Base-by-base conservation (phyloP, 2,113 vertebrate genomes). In the Phrynosoma platyrhinos region DNA sequence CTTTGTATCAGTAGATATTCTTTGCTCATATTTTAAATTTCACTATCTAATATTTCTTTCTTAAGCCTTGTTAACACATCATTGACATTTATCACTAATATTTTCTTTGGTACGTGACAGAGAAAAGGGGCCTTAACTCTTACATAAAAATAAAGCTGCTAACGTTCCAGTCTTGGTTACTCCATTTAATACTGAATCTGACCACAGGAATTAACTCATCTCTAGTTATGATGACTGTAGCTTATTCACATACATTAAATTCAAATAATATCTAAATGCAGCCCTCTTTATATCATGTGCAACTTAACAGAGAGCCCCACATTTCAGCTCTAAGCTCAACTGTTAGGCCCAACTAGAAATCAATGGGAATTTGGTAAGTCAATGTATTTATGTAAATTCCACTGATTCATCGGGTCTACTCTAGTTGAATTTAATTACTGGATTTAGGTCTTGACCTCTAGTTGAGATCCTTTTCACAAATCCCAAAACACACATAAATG, bases 51-150 rank as follows among this genome's bases (percentile, higher is more conserved):
- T 78, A 91, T 82, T 27, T 89, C 88, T 76, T 89, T 66, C 30
- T 66, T 10, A 27, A 62, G 69, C 16, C 42, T 32, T 66, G 2
- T 42, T 52, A 79, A 66, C 18, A 23, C 7, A 69, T 47, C 4
- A 14, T 20, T 58, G 69, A 18, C 66, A 1, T 30, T 74, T 27
- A 87, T 76, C 40, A 58, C 23, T 3, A 91, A 20, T 52, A 87
- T 71, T 84, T 72, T 92, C 91, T 93, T 93, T 93, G 91, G 93
- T 91, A 94, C 72, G 78, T 89, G 92, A 90, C 40, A 47, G 66
- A 42, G 64, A 40, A 40, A 47, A 18, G 47, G 42, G 47, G 53
- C 79, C 25, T 18, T 62, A 69, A 16, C 25, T 71, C 85, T 66
- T 47, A 27, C 47, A 21, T 14, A 25, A 69, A 85, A 75, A 72